Base-by-base conservation (phyloP, 35 echinoderm and acorn worm species). In the Heliocidaris tuberculata region DNA sequence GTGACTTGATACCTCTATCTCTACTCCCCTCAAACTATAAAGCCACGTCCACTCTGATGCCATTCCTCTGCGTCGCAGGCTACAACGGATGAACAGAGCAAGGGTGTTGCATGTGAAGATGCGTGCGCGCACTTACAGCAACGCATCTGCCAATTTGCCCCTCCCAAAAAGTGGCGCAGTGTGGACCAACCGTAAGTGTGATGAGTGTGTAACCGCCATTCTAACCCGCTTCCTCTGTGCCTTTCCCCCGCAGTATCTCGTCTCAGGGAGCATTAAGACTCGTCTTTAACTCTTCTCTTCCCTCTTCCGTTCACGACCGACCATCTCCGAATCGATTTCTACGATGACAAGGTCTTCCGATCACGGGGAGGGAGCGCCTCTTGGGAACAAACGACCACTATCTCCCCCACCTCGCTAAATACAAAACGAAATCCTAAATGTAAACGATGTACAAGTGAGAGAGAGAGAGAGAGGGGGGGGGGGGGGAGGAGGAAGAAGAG, bases 1-100 rank as follows among this genome's bases (percentile, higher is more conserved):
- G 91, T 48, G 91, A 93, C 48, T 93, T 48, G 91, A 93, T 93
- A 93, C 91, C 48, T 56, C 91, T 31, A 59, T 31, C 91, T 32
- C 50, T 59, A 48, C 47, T 49, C 91, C 91, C 91, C 91, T 93
- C 48, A 93, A 93, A 93, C 91, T 93, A 93, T 52, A 93, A 93
- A 59, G 87, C 10, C 31, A 9, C 5, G 31, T 89, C 13, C 47
- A 15, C 87, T 17, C 31, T 32, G 11, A 4, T 2, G 16, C 47
- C 5, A 47, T 42, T 88, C 10, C 24, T 0, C 87, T 42, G 17
- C 8, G 5, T 31, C 5, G 24, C 7, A 32, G 15, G 21, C 86
- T 88, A 88, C 7, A 70, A 19, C 17, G 60, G 60, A 78, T 78
- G 21, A n/a, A 78, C 59, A 60, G 35, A 42, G 35, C 65, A 78